Conservation (phyloP, 2,797 vertebrate species). For the Clangula hyemalis region DNA sequence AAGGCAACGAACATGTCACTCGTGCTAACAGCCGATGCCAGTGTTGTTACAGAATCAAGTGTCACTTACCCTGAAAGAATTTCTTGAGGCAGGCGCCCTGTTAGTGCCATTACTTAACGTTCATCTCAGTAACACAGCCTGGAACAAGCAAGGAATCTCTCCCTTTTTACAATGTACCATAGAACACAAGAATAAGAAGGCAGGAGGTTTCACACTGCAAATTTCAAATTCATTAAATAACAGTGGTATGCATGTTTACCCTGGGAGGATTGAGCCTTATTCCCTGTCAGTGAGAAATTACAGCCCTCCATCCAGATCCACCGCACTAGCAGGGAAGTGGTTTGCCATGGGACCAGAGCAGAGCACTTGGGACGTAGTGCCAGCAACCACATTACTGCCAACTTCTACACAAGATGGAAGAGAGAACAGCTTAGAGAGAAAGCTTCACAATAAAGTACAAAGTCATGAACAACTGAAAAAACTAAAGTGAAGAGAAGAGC, state of each 20-base stretch:
- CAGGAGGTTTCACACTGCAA: not conserved
- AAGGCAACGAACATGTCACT: slow-evolving; percentile 3
- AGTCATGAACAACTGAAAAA: not conserved
- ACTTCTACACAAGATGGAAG: not conserved
- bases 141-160: not conserved
- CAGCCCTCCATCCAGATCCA: slow-evolving; percentile 1
- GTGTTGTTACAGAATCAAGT: slow-evolving; percentile 27
- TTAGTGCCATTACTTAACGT: not conserved
- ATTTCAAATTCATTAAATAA: slow-evolving; percentile 23
- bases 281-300: not conserved
- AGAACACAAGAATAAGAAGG: not conserved
- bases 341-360: not conserved
- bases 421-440: not conserved
- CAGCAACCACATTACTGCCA: slow-evolving; percentile 6
- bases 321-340: not conserved
- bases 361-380: not conserved
- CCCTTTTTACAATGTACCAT: not conserved
- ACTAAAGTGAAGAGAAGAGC: not conserved
- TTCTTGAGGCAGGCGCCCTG: slow-evolving; percentile 18
- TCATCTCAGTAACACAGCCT: not conserved
- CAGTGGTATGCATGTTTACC: not conserved
- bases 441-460: not conserved
- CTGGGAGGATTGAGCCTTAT: not conserved
- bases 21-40: slow-evolving; percentile 25
- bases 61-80: slow-evolving; percentile 41